phyloP scores from a whole-genome alignment of 2,888 invertebrate species.

The Cheilosia soror region DNA sequence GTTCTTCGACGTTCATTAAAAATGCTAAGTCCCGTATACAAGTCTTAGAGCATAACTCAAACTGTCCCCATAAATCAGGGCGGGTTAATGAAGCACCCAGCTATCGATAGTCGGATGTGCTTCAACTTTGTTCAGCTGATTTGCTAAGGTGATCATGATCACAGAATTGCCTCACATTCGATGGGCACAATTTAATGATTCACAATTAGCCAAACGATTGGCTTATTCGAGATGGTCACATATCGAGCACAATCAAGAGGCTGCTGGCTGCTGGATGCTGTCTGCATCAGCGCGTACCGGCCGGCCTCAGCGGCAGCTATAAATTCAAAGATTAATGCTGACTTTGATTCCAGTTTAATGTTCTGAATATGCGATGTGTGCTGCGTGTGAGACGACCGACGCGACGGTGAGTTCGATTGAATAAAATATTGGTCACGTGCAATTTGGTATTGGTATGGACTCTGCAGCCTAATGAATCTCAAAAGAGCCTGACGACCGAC shows the following conservation, averaged over 20 bases:
- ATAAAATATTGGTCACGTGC: slow-evolving; percentile 67
- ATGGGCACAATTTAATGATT: slow-evolving; percentile 69
- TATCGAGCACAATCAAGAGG: slow-evolving; percentile 59
- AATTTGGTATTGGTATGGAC: slow-evolving; percentile 44
- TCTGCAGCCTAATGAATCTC: slow-evolving; percentile 66
- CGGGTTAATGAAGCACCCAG: slow-evolving; percentile 42
- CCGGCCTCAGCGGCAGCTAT: slow-evolving; percentile 49
- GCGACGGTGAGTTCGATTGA: slow-evolving; percentile 61
- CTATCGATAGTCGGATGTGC: slow-evolving; percentile 40
- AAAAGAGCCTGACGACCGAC: slow-evolving; percentile 32
- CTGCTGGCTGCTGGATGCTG: slow-evolving; percentile 1
- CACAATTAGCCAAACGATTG: slow-evolving; percentile 68
- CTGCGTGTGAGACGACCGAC: background rate
- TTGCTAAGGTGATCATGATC: slow-evolving; percentile 48
- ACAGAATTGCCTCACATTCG: slow-evolving; percentile 44
- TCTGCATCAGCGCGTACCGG: background rate
- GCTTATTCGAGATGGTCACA: slow-evolving; percentile 64
- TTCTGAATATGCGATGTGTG: slow-evolving; percentile 31
- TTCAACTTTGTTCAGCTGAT: slow-evolving; percentile 51
- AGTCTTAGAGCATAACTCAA: slow-evolving; percentile 32
- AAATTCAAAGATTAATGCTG: slow-evolving; percentile 73
- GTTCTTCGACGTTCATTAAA: slow-evolving; percentile 41
- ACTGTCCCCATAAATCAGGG: slow-evolving; percentile 54
- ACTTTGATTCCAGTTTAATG: slow-evolving; percentile 75
- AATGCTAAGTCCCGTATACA: slow-evolving; percentile 12